Conservation (phyloP, 2,113 vertebrate species). For the Chloroceryle aenea region DNA sequence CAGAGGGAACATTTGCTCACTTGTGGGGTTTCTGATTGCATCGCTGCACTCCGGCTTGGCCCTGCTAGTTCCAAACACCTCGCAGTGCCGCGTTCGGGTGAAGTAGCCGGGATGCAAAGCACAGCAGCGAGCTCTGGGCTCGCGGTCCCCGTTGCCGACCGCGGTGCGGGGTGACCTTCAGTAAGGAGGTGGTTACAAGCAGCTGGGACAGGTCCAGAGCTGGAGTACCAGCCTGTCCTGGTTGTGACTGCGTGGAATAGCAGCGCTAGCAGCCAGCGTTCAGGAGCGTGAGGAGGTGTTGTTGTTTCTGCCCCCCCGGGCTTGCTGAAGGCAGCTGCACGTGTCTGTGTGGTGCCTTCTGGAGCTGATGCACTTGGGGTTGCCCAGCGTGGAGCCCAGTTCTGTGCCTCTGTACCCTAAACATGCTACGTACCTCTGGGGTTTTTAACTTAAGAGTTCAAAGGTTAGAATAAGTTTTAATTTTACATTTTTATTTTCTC, state of each 20-base stretch:
- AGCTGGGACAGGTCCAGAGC: not conserved
- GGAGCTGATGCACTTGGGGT: not conserved
- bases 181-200: not conserved
- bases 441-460: not conserved
- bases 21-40: not conserved
- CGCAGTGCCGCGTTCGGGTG: not conserved
- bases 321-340: not conserved
- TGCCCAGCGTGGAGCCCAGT: not conserved
- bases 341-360: not conserved
- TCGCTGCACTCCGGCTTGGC: not conserved
- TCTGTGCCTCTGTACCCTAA: not conserved
- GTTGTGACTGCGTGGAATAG: not conserved
- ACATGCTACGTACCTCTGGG: not conserved
- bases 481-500: not conserved
- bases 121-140: not conserved
- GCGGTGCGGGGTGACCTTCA: fast-evolving
- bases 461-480: not conserved
- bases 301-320: not conserved
- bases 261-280: not conserved
- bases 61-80: not conserved
- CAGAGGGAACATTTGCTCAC: not conserved
- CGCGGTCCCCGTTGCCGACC: fast-evolving
- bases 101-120: not conserved
- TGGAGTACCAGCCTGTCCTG: not conserved
- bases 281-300: not conserved